Conservation (phyloP, 2,797 vertebrate species). For the Diglossa cyanea region DNA sequence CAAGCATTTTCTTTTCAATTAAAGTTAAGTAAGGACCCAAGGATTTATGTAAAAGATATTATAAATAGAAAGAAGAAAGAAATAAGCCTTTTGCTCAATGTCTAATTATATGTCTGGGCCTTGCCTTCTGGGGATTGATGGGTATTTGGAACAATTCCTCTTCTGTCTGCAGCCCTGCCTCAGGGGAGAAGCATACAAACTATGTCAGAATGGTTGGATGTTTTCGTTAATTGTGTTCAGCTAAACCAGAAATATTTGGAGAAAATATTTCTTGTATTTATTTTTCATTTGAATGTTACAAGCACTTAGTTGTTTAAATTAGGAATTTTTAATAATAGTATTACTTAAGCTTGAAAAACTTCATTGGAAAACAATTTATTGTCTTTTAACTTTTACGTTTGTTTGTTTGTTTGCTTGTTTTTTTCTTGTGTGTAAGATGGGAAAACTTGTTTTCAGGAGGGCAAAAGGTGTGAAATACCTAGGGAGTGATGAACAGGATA, state of each 20-base stretch:
- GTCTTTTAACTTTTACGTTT: not conserved
- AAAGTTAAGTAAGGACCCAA: not conserved
- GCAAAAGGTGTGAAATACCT: not conserved
- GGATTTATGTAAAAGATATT: slow-evolving; percentile 11
- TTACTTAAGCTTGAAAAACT: not conserved
- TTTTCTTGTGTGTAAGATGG: not conserved
- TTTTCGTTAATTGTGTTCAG: slow-evolving; percentile 8
- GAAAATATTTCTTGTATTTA: not conserved
- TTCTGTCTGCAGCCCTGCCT: not conserved
- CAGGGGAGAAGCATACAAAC: not conserved
- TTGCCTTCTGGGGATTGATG: not conserved
- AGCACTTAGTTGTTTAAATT: not conserved
- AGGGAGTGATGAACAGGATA: not conserved
- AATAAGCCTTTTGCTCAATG: not conserved
- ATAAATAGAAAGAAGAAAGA: not conserved
- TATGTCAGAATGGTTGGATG: not conserved
- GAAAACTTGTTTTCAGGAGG: not conserved
- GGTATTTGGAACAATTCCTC: slow-evolving; percentile 19
- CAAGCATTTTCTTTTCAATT: not conserved
- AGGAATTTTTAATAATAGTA: not conserved
- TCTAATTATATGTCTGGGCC: slow-evolving; percentile 11
- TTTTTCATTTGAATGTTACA: not conserved
- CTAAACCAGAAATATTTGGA: not conserved
- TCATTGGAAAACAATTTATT: not conserved
- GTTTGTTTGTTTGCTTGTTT: not conserved